Base-by-base conservation (phyloP, 2,888 invertebrate species). In the Parthenolecanium corni region DNA sequence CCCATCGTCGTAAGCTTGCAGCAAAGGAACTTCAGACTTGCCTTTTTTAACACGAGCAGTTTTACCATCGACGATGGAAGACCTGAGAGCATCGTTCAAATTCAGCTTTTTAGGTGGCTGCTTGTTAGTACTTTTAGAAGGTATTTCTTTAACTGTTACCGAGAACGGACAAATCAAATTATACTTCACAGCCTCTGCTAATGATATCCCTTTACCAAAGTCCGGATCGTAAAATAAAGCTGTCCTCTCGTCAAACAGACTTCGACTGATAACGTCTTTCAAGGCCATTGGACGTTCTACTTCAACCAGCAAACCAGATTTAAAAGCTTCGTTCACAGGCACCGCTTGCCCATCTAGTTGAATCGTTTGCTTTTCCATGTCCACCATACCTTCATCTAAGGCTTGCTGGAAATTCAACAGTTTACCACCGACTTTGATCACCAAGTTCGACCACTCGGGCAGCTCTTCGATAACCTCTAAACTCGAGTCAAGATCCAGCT, bases 121-220 rank as follows among this genome's bases (percentile, higher is more conserved):
- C 46, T 82, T 77, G 67, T 83, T 80, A 23, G 84, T 82, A 9
- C 31, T 6, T 9, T 4, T 31, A 9, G 9, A 4, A 9, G 31
- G 4, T 9, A 31, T 9, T 71, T 90, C 89, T 71, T 85, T 84
- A 47, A 91, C 84, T 67, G 86, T 83, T 0, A 89, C 87, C 0
- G 89, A 89, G 69, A 89, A 82, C 1, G 86, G 83, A 73, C 93
- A 89, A 42, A 96, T 82, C 25, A 93, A 75, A 71, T 86, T 86
- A 63, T 82, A 78, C 71, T 83, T 82, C 23, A 95, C 82, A 0
- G 94, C 92, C 72, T 93, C 86, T 18, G 83, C 80, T 49, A 96
- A 78, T 24, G 86, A 86, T 52, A 92, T 76, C 70, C 83, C 82
- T 65, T 85, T 80, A 1, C 88, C 88, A 38, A 83, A 81, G 71